These are phyloP conservation scores for Tragelaphus scriptus DNA, from an alignment of 2,113 vertebrate species.

Conservation along the genomic window DNA sequence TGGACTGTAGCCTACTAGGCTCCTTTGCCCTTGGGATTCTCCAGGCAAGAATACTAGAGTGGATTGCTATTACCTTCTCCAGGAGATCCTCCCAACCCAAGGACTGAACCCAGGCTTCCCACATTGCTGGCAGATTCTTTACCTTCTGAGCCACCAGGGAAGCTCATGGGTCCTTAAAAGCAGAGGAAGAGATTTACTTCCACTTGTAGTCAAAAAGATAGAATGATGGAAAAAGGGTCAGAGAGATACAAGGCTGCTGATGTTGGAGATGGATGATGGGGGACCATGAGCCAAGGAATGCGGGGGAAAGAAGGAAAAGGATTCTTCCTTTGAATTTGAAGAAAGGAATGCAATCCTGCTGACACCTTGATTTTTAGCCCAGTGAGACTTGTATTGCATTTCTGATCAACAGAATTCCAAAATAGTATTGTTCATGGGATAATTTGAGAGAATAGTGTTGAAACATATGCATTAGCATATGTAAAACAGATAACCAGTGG, in stretches of 20 bases:
- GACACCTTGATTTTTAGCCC: slow-evolving; percentile 7
- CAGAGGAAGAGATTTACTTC: not conserved
- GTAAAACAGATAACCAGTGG: not conserved
- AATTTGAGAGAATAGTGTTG: not conserved
- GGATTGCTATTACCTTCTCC: not conserved
- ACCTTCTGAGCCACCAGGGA: not conserved
- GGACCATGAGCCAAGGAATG: not conserved
- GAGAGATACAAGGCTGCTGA: not conserved
- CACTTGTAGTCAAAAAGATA: not conserved
- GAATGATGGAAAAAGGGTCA: not conserved
- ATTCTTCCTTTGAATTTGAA: not conserved
- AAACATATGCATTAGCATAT: not conserved
- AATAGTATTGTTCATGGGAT: not conserved
- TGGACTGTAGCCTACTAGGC: not conserved
- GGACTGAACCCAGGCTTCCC: not conserved
- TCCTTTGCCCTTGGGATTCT: not conserved
- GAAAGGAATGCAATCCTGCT: not conserved
- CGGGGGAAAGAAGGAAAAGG: not conserved
- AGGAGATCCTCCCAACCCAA: not conserved
- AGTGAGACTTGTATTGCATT: not conserved
- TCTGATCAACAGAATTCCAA: not conserved
- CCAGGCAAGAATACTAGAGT: not conserved
- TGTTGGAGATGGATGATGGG: not conserved
- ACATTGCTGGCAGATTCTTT: not conserved
- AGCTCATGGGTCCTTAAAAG: not conserved